Conservation (phyloP, 2,888 invertebrate species). For the Hedychridium roseum region DNA sequence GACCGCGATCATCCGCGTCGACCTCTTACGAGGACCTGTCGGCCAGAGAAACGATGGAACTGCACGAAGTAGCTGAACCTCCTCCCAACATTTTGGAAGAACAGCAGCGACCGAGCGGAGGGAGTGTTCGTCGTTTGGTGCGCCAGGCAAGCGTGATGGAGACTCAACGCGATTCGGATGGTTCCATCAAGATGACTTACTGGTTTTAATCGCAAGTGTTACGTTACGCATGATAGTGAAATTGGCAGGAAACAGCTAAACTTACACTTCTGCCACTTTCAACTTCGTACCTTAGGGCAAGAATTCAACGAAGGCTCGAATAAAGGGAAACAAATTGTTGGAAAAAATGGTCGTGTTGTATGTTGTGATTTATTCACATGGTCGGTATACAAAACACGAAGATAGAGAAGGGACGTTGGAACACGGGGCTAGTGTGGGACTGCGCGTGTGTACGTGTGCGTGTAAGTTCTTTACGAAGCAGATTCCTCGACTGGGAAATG, state of each 20-base stretch:
- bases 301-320: too few species aligned
- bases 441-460: too few species aligned
- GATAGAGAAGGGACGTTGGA: conserved; percentile 22
- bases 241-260: too few species aligned
- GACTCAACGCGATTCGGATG: conserved; percentile 80
- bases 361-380: conserved; percentile 37
- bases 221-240: neutral
- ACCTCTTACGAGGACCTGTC: conserved; percentile 81
- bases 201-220: conserved; percentile 73
- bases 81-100: conserved; percentile 33
- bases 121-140: conserved; percentile 69
- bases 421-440: too few species aligned
- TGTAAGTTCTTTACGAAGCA: too few species aligned
- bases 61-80: conserved; percentile 51
- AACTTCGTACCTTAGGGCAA: too few species aligned
- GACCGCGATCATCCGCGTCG: conserved; percentile 66
- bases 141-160: conserved; percentile 84
- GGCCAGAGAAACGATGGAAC: conserved; percentile 63
- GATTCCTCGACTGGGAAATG: too few species aligned
- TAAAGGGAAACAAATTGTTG: neutral
- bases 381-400: conserved; percentile 43
- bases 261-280: too few species aligned
- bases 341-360: conserved; percentile 9
- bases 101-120: conserved; percentile 29
- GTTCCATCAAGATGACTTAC: conserved; percentile 85